phyloP scores from a whole-genome alignment of 2,113 vertebrate genomes.

The Tringa solitaria region DNA sequence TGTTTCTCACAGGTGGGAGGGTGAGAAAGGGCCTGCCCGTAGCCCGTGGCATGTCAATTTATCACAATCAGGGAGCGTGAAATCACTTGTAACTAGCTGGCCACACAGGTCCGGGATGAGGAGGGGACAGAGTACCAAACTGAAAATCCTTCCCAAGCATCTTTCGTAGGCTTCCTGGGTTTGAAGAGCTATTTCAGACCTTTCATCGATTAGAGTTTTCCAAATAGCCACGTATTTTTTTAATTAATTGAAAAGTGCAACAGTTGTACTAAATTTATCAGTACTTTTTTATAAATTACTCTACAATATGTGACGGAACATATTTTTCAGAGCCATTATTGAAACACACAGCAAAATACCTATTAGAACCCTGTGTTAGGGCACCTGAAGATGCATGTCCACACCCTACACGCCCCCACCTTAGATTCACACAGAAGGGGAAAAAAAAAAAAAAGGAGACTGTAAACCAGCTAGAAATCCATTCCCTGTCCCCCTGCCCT shows the following conservation, averaged over 20 bases:
- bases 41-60: background rate
- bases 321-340: background rate
- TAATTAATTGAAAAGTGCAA: background rate
- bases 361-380: background rate
- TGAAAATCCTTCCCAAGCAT: background rate
- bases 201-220: background rate
- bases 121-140: background rate
- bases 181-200: background rate
- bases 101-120: background rate
- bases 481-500: background rate
- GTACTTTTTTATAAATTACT: background rate
- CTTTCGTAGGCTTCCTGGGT: background rate
- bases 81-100: background rate
- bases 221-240: background rate
- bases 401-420: background rate
- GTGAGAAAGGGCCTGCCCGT: background rate
- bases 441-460: background rate
- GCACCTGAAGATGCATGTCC: background rate
- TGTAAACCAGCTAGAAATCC: background rate
- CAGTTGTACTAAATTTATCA: background rate
- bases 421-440: background rate
- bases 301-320: background rate
- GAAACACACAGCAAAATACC: background rate
- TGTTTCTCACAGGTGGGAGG: slow-evolving; percentile 28
- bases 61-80: background rate